A percentile compares a stretch with the other conserved stretches of the same genome.
phyloP scores from a whole-genome alignment of 1,140 invertebrate genomes.

The Cydia strobilella region DNA sequence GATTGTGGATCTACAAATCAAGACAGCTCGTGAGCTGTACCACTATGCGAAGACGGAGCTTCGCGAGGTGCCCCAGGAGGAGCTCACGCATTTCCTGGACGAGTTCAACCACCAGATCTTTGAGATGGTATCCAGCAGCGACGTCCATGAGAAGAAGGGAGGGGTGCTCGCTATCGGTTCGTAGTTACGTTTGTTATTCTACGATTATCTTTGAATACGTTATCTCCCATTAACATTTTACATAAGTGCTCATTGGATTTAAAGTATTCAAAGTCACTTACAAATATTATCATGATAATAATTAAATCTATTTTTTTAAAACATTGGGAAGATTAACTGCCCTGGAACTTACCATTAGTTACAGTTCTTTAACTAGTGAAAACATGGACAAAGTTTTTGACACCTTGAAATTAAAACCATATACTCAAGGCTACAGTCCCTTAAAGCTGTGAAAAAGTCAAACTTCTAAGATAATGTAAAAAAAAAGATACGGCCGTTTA shows the following conservation, averaged over 20 bases:
- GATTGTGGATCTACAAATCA: slow-evolving; percentile 90
- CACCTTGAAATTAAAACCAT: too few species aligned
- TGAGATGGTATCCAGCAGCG: slow-evolving; percentile 96
- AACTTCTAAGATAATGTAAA: too few species aligned
- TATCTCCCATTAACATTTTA: not conserved
- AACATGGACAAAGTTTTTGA: too few species aligned
- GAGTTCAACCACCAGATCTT: slow-evolving; percentile 98
- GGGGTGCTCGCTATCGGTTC: slow-evolving; percentile 96
- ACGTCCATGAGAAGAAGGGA: slow-evolving; percentile 97
- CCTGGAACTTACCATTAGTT: not conserved
- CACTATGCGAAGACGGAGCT: slow-evolving; percentile 96
- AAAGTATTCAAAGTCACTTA: slow-evolving; percentile 8
- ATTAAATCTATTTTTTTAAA: too few species aligned
- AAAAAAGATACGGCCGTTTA: too few species aligned
- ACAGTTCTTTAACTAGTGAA: not conserved
- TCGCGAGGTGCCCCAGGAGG: slow-evolving; percentile 94
- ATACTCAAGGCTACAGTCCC: too few species aligned
- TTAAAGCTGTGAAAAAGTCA: too few species aligned
- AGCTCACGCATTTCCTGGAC: slow-evolving; percentile 94
- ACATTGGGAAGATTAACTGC: not conserved
- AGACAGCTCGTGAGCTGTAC: slow-evolving; percentile 92
- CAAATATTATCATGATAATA: not conserved
- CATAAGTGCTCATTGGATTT: not conserved
- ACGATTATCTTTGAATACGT: not conserved
- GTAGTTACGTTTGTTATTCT: slow-evolving; percentile 44